Percentiles rank a stretch among this genome's conserved stretches.
These are phyloP conservation scores for Drosophila glabriapex DNA, from an alignment of 2,888 invertebrate genomes.

Conservation along the genomic window DNA sequence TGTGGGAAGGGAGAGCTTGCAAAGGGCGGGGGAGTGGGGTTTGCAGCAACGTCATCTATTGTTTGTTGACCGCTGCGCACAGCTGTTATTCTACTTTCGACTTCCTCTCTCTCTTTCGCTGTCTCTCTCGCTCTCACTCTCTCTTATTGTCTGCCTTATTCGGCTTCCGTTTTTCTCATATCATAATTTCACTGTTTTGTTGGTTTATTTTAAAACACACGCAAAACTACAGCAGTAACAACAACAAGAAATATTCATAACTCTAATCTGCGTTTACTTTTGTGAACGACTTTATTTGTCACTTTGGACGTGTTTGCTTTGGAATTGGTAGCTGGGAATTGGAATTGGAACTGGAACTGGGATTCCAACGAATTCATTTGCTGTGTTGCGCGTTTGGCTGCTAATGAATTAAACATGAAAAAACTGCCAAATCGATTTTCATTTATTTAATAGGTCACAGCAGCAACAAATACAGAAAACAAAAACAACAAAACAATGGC, in stretches of 20 bases:
- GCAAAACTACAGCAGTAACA: not conserved
- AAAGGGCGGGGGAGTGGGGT: not conserved
- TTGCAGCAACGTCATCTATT: slow-evolving; percentile 1
- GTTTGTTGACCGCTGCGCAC: slow-evolving; percentile 7
- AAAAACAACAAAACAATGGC: slow-evolving; percentile 15
- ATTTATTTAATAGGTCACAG: slow-evolving; percentile 59
- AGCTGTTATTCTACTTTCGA: slow-evolving; percentile 28
- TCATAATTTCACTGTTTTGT: slow-evolving; percentile 19
- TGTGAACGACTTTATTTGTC: slow-evolving; percentile 29
- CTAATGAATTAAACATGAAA: slow-evolving; percentile 57
- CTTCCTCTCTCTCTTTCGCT: not conserved
- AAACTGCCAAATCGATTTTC: slow-evolving; percentile 54
- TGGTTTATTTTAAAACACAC: slow-evolving; percentile 26
- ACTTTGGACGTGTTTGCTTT: slow-evolving; percentile 35
- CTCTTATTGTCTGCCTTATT: not conserved
- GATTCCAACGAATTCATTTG: slow-evolving; percentile 25
- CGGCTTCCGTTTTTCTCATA: slow-evolving; percentile 12
- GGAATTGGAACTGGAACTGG: slow-evolving; percentile 24
- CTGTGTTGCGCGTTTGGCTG: slow-evolving; percentile 18
- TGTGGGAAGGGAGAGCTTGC: not conserved
- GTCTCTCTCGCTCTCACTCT: not conserved
- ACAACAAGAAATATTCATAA: slow-evolving; percentile 12
- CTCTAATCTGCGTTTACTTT: slow-evolving; percentile 42
- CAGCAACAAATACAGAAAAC: slow-evolving; percentile 7
- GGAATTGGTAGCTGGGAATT: slow-evolving; percentile 13